phyloP scores from a whole-genome alignment of 2,113 vertebrate species.

The Psephotus haematonotus region DNA sequence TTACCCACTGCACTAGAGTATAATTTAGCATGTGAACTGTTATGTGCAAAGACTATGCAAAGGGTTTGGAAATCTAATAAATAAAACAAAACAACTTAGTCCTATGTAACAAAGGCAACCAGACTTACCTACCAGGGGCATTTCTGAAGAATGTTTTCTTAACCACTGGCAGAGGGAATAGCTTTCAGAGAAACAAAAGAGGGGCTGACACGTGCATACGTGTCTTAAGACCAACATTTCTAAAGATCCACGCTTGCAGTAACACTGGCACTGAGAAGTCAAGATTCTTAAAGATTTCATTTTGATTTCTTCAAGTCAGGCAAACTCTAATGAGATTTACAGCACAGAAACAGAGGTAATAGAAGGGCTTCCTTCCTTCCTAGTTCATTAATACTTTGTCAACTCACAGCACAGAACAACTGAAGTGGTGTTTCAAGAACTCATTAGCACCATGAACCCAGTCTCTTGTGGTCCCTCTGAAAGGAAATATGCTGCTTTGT shows the following conservation, averaged over 20 bases:
- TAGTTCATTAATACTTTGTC: background rate
- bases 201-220: background rate
- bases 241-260: background rate
- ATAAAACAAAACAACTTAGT: background rate
- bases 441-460: background rate
- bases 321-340: background rate
- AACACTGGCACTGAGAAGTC: background rate
- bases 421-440: background rate
- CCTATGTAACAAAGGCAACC: background rate
- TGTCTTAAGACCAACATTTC: background rate
- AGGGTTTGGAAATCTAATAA: background rate
- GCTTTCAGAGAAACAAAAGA: background rate
- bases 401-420: background rate
- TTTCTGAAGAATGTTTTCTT: background rate
- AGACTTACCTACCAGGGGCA: background rate
- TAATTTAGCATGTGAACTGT: background rate
- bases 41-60: background rate
- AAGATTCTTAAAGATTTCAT: background rate
- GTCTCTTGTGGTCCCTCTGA: background rate
- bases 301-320: background rate
- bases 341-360: background rate
- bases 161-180: background rate
- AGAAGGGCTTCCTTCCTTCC: background rate
- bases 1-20: background rate
- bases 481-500: background rate